Evolutionary conservation across 1,140 invertebrate species (phyloP).

Genomic region (Pachypeltis micranthus): DNA sequence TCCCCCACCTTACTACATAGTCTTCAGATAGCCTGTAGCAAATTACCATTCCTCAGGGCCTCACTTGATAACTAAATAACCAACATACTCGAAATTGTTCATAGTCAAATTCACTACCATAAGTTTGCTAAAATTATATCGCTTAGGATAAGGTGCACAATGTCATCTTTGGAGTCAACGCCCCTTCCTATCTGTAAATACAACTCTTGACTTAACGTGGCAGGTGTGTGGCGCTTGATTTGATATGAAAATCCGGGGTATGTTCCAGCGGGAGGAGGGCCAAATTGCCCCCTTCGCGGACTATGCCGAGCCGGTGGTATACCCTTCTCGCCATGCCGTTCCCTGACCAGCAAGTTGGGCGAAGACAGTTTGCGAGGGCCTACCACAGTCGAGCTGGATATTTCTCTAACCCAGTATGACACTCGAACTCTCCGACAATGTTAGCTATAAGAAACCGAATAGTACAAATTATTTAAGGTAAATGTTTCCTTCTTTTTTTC

Average conservation of each 20-base stretch:
- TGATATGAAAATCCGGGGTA: constrained; percentile 12
- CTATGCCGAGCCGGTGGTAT: constrained; percentile 68
- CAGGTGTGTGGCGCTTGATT: no score
- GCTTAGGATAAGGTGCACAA: no score
- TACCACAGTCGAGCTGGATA: constrained; percentile 66
- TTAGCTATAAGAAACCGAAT: constrained; percentile 15
- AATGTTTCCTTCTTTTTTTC: constrained; percentile 6
- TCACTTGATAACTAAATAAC: no score
- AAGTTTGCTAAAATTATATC: no score
- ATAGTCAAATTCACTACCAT: no score
- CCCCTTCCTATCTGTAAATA: background rate
- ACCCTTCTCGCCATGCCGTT: constrained; percentile 79
- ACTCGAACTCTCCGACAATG: constrained; percentile 5
- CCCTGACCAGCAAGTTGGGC: constrained; percentile 77
- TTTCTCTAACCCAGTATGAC: constrained; percentile 56
- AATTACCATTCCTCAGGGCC: no score
- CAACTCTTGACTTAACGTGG: no score
- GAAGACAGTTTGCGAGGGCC: constrained; percentile 64
- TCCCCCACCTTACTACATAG: no score
- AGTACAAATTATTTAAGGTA: constrained; percentile 17
- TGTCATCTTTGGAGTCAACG: background rate
- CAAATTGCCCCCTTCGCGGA: constrained; percentile 34
- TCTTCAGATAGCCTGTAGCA: no score
- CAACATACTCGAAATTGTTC: no score
- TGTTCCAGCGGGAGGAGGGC: constrained; percentile 29